Base-by-base conservation (phyloP, 2,888 invertebrate genomes). In the Tiliacea aurago region DNA sequence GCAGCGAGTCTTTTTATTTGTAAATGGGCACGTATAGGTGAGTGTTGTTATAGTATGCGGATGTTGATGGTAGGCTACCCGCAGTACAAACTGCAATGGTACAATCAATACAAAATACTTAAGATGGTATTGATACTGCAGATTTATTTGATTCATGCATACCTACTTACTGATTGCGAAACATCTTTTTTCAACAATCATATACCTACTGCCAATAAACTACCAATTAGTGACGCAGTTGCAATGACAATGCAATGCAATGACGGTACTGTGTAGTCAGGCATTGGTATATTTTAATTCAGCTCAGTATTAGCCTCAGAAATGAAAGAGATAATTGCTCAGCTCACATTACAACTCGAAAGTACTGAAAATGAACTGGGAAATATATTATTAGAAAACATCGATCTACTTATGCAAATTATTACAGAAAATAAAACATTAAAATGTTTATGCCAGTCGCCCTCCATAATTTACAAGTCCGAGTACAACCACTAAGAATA, bases 401-500 rank as follows among this genome's bases (percentile, higher is more conserved):
- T 18, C 4, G 28, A 55, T 28, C 28, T 55, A 18, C 55, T 28
- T 0, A 55, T 28, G 9, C 55, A 55, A 55, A 28, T 55, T 23
- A 15, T 15, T 23, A 1, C 55, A 23, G 55, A 55, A 55, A 55
- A 55, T 1, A 28, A 28, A 28, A 28, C 55, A 9, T 28, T 55
- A 55, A 55, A 28, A 55, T 18, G 28, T 55, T 55, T 55, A 28
- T 55, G 55, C 28, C 28, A 55, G 23, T 55, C 55, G 28, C 23
- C 64, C 23, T 41, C 49, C 47, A 7, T 58, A 1, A 65, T 70
- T 70, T 58, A 3, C 64, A 37, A 47, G 64, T 65, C 70, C 70
- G 23, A 37, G 28, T 20, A 13, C 43, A 56, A 56, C 28, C 18
- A 6, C 58, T 33, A 71, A 58, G 47, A 71, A 71, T 56, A 71